A percentile compares a stretch with the other conserved stretches of the same genome.
These are phyloP conservation scores for Lophotriccus pileatus DNA, from an alignment of 2,797 vertebrate species.

Conservation along the genomic window DNA sequence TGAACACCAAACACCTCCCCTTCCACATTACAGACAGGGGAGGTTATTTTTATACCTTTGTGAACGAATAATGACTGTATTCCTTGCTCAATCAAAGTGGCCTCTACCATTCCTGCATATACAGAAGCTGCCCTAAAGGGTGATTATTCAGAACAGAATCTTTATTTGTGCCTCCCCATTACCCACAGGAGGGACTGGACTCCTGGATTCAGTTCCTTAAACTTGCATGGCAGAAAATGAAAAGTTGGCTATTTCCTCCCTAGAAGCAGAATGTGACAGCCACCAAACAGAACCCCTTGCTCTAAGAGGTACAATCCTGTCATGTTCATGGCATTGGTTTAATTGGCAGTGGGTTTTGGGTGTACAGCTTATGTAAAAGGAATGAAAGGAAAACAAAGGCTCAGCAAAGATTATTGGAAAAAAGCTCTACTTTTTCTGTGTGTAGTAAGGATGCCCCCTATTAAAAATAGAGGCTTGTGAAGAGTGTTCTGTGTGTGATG, in stretches of 20 bases:
- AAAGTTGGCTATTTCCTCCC: neutral
- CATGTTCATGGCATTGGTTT: neutral
- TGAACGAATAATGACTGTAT: neutral
- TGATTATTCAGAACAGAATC: neutral
- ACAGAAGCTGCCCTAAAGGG: neutral
- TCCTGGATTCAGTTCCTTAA: neutral
- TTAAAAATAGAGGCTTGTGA: neutral
- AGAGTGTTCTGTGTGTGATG: neutral
- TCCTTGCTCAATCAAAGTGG: neutral
- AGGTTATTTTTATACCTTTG: too few species aligned
- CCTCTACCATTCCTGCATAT: fast-evolving
- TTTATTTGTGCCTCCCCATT: neutral
- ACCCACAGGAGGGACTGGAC: neutral
- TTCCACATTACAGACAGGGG: neutral
- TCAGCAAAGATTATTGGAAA: neutral
- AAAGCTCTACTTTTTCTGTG: neutral
- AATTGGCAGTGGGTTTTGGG: neutral
- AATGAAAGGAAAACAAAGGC: neutral
- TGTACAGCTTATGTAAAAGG: neutral
- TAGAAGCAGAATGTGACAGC: neutral
- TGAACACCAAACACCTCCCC: neutral
- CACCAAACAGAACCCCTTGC: neutral
- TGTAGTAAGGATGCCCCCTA: neutral
- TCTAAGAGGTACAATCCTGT: neutral
- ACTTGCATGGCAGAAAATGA: neutral